phyloP scores from a whole-genome alignment of 2,888 invertebrate genomes.

The Andricus quercusramuli region DNA sequence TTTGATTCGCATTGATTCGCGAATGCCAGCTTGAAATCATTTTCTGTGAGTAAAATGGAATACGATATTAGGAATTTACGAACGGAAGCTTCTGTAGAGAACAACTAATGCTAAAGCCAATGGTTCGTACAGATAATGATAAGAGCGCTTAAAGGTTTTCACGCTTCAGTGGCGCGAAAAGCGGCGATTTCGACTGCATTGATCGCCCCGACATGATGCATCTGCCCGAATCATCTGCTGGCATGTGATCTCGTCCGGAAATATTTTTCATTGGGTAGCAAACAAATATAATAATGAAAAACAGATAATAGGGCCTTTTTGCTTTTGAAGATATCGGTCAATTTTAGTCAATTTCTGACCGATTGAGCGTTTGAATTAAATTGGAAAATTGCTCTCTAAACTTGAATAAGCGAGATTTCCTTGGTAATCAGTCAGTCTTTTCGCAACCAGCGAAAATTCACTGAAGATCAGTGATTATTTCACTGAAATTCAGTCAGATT shows the following conservation, averaged over 20 bases:
- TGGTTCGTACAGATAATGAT: constrained; percentile 23
- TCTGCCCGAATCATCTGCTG: constrained; percentile 45
- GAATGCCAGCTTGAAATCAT: background rate
- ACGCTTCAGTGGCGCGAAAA: constrained; percentile 16
- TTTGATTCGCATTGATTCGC: background rate
- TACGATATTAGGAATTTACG: background rate
- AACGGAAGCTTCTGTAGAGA: constrained; percentile 20
- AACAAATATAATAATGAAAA: background rate
- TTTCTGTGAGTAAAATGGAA: background rate
- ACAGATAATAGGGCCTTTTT: background rate
- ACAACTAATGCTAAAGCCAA: constrained; percentile 5
- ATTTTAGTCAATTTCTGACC: no score
- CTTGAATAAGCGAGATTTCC: background rate
- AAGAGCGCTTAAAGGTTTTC: constrained; percentile 23
- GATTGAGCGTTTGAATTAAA: no score
- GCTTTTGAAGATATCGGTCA: background rate
- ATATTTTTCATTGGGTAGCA: background rate
- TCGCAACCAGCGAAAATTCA: no score
- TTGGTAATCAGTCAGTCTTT: background rate
- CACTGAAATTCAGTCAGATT: no score
- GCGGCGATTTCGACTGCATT: constrained; percentile 21
- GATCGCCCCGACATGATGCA: background rate
- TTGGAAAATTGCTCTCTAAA: no score
- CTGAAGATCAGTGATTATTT: no score
- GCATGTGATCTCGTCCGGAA: background rate